Evolutionary conservation across 2,113 vertebrate species (phyloP).

Genomic region (Baryphthengus martii): DNA sequence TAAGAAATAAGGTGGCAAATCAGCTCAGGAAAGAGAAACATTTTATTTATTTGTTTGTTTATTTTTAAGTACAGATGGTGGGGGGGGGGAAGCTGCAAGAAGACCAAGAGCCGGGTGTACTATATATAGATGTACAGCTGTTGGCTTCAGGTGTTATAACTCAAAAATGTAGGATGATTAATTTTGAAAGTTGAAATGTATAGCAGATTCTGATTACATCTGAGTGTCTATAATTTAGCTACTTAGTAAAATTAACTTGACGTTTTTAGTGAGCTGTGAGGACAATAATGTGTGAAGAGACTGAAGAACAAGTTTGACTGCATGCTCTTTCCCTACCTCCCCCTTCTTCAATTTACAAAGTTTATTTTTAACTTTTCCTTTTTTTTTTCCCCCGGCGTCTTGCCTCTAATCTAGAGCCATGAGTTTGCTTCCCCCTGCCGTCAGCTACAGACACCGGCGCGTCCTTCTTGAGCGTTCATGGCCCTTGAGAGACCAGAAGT

Average conservation of each 20-base stretch:
- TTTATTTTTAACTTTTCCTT: conserved; percentile 43
- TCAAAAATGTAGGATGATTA: conserved; percentile 49
- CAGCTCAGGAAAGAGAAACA: background rate
- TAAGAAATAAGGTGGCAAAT: background rate
- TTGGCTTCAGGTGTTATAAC: conserved; percentile 58
- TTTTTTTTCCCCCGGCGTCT: background rate
- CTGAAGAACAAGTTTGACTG: conserved; percentile 9
- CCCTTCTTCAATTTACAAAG: background rate
- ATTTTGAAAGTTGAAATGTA: conserved; percentile 63
- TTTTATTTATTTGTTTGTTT: background rate
- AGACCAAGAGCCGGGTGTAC: background rate
- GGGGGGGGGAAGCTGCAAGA: background rate
- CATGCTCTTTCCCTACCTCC: background rate
- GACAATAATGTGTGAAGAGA: conserved; percentile 67
- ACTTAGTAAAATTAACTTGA: conserved; percentile 75
- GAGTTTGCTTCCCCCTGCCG: conserved; percentile 4
- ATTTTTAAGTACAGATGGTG: conserved; percentile 29
- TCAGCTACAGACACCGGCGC: accelerated
- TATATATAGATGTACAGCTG: conserved; percentile 59
- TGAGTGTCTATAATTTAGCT: conserved; percentile 74
- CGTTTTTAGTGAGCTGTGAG: conserved; percentile 53
- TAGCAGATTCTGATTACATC: conserved; percentile 62
- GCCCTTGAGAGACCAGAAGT: background rate
- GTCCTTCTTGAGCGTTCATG: no score
- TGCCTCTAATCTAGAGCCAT: background rate